A percentile compares a stretch with the other conserved stretches of the same genome.
Conservation (phyloP, 1,140 invertebrate genomes). For the Pseudomyrmex pallidus region DNA sequence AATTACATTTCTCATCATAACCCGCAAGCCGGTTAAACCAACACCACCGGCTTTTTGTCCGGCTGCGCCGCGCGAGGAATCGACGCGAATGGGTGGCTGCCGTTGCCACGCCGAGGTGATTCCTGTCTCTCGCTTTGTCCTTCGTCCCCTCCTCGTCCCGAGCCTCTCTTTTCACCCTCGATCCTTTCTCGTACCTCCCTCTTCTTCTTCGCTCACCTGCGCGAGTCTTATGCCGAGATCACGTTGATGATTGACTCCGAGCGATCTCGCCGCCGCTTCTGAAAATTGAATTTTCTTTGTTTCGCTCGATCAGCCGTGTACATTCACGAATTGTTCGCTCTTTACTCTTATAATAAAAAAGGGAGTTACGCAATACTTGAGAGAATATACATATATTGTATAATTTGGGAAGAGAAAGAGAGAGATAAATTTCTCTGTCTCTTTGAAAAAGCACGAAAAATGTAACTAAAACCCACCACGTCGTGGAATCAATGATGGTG, state of each 20-base stretch:
- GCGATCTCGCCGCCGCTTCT: neutral
- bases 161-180: conserved; percentile 40
- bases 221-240: neutral
- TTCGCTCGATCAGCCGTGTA: neutral
- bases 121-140: conserved; percentile 57
- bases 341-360: too few relatives aligned
- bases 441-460: neutral
- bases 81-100: conserved; percentile 47
- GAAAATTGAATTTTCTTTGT: conserved; percentile 24
- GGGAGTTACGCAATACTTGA: too few relatives aligned
- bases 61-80: conserved; percentile 37
- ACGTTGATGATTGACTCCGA: neutral
- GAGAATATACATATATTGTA: too few relatives aligned
- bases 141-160: conserved; percentile 36
- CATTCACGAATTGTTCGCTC: neutral
- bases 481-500: neutral
- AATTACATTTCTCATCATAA: conserved; percentile 83
- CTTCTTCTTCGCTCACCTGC: conserved; percentile 6
- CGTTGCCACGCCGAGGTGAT: conserved; percentile 46
- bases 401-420: too few relatives aligned
- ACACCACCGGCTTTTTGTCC: conserved; percentile 73
- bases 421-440: conserved; percentile 1
- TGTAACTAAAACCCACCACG: neutral
- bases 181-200: conserved; percentile 51
- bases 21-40: conserved; percentile 77